Conservation (phyloP, 2,888 invertebrate species). For the Aelia acuminata region DNA sequence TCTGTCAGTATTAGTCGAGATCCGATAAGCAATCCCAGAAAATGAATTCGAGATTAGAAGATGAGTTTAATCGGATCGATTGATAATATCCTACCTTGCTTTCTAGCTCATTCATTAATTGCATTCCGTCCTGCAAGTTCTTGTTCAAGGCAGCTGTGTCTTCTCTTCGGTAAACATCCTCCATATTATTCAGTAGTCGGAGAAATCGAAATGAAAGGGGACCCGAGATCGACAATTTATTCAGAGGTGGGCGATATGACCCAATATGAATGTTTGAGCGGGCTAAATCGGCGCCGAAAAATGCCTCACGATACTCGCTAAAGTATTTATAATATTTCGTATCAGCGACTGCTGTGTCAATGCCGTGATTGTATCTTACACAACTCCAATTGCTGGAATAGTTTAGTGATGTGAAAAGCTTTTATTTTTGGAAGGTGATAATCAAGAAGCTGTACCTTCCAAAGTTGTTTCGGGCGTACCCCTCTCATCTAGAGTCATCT, state of each 20-base stretch:
- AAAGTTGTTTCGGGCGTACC: background rate
- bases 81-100: background rate
- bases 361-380: background rate
- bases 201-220: background rate
- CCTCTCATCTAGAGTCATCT: too few species aligned
- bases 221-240: background rate
- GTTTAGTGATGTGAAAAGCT: background rate
- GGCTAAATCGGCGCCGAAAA: background rate
- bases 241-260: background rate
- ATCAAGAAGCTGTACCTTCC: background rate
- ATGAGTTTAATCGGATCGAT: background rate
- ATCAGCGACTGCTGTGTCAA: background rate
- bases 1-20: background rate
- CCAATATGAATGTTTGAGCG: background rate
- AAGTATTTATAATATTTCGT: slow-evolving; percentile 22
- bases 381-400: background rate
- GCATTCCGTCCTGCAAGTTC: background rate
- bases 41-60: background rate
- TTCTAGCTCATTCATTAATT: background rate
- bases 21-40: background rate
- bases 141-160: background rate
- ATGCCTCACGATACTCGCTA: background rate
- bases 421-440: background rate
- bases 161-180: background rate
- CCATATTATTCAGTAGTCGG: background rate